These are phyloP conservation scores for Scaptomyza pallida DNA, from an alignment of 1,140 invertebrate species.

Conservation along the genomic window DNA sequence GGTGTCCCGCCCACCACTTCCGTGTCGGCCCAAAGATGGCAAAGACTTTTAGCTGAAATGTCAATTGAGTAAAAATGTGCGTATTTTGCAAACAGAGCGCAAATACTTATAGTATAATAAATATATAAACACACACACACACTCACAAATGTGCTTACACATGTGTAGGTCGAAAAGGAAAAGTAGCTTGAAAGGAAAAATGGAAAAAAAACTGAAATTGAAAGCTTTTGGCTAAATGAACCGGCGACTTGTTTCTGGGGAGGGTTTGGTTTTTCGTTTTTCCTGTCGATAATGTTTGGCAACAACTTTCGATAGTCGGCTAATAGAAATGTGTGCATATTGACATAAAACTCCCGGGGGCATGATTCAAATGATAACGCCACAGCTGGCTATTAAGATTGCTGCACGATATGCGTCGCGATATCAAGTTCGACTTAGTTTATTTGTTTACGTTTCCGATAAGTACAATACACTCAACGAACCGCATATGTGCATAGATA, in stretches of 20 bases:
- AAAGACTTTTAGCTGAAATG: conserved; percentile 54
- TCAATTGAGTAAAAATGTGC: conserved; percentile 59
- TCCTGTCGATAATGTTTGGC: conserved; percentile 18
- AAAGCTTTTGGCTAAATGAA: conserved; percentile 53
- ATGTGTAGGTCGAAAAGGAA: neutral
- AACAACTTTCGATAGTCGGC: conserved; percentile 32
- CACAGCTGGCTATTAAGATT: conserved; percentile 37
- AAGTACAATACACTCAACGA: neutral
- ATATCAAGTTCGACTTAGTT: conserved; percentile 7
- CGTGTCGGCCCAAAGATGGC: conserved; percentile 20
- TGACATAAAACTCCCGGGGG: conserved; percentile 41
- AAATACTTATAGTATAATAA: conserved; percentile 35
- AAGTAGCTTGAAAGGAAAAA: neutral
- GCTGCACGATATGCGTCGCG: conserved; percentile 14
- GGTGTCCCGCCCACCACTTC: conserved; percentile 36
- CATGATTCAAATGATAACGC: conserved; percentile 41
- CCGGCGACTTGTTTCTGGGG: neutral
- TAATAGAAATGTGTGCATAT: conserved; percentile 47
- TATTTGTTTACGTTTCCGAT: conserved; percentile 4
- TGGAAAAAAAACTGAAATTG: conserved; percentile 21
- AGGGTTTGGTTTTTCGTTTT: neutral
- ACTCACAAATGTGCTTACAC: conserved; percentile 8
- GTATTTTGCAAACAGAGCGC: conserved; percentile 53
- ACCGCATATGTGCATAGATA: neutral
- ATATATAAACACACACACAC: conserved; percentile 17